A percentile compares a stretch with the other conserved stretches of the same genome.
Conservation (phyloP, 2,888 invertebrate genomes). For the Ashinkailepas kermadecensis region DNA sequence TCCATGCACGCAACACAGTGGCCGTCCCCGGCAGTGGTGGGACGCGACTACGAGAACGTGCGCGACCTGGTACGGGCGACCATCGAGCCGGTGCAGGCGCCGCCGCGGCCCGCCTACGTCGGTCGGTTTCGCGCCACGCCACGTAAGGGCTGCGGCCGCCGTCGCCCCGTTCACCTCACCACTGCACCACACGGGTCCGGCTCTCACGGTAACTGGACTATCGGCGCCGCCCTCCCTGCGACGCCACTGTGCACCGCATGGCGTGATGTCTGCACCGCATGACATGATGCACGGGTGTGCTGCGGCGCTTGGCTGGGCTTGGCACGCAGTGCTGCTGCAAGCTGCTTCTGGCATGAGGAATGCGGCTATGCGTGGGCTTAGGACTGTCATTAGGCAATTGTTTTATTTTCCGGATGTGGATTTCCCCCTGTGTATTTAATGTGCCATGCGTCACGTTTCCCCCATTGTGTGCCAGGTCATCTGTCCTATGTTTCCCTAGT, state of each 20-base stretch:
- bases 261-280: background rate
- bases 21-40: background rate
- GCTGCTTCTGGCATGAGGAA: too few relatives aligned
- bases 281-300: background rate
- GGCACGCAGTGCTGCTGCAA: background rate
- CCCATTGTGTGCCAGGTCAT: too few relatives aligned
- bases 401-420: too few relatives aligned
- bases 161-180: background rate
- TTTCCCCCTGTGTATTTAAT: too few relatives aligned
- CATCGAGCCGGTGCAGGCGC: background rate
- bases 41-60: background rate
- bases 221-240: background rate
- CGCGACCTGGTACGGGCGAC: background rate
- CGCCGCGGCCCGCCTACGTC: background rate
- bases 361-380: too few relatives aligned
- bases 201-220: background rate
- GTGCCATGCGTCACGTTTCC: too few relatives aligned
- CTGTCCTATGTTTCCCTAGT: too few relatives aligned
- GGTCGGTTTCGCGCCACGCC: constrained; percentile 5
- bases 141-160: background rate
- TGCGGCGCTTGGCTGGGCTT: background rate
- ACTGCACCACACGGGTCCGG: background rate
- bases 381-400: too few relatives aligned
- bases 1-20: too few relatives aligned
- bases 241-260: background rate